Evolutionary conservation across 2,113 vertebrate genomes (phyloP).

Genomic region (Genyomyrus donnyi): DNA sequence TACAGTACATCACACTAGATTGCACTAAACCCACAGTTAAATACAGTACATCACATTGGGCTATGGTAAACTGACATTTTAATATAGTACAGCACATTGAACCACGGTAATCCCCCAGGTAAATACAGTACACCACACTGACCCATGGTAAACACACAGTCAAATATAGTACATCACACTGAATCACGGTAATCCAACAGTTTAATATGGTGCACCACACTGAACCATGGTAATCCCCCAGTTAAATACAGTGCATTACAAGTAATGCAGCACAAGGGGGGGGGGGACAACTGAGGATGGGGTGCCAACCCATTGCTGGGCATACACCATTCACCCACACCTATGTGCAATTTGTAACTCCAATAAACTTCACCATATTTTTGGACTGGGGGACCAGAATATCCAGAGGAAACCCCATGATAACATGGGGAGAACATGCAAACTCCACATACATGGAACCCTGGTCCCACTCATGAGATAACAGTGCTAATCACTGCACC

Average conservation of each 20-base stretch:
- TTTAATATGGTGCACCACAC: neutral
- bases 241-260: neutral
- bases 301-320: neutral
- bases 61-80: neutral
- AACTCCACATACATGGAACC: neutral
- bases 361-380: neutral
- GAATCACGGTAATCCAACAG: neutral
- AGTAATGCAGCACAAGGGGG: neutral
- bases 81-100: neutral
- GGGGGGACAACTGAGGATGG: constrained; percentile 24
- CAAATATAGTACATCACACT: neutral
- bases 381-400: neutral
- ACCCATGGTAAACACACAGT: neutral
- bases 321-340: neutral
- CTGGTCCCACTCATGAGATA: neutral
- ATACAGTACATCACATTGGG: neutral
- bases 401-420: neutral
- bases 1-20: neutral
- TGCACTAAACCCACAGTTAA: neutral
- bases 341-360: neutral
- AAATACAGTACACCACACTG: neutral
- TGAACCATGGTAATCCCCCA: neutral
- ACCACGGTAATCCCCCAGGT: neutral
- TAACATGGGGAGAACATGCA: neutral
- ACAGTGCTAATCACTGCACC: neutral